Percentiles rank a stretch among this genome's conserved stretches.
These are phyloP conservation scores for Hycleus phaleratus DNA, from an alignment of 1,140 invertebrate genomes.

Conservation along the genomic window DNA sequence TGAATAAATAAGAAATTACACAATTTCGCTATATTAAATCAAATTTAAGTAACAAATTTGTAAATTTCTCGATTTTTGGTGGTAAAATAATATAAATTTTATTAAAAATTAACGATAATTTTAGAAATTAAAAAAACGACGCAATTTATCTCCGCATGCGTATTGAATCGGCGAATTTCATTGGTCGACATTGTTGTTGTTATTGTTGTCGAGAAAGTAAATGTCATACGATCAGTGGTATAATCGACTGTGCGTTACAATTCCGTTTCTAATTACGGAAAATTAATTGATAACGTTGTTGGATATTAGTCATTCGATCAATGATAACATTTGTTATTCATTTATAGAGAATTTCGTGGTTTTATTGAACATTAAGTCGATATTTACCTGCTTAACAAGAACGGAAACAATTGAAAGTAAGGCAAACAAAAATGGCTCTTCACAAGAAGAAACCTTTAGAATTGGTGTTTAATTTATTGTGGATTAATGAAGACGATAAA, in stretches of 20 bases:
- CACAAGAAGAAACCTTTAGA: constrained; percentile 33
- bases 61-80: too few species aligned
- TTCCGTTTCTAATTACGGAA: neutral
- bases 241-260: neutral
- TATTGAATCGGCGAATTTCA: neutral
- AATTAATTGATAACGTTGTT: neutral
- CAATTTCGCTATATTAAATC: too few species aligned
- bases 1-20: too few species aligned
- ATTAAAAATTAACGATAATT: too few species aligned
- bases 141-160: neutral
- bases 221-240: neutral
- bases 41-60: too few species aligned
- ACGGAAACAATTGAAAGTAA: too few species aligned
- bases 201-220: neutral
- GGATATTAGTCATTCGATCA: neutral
- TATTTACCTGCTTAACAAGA: too few species aligned
- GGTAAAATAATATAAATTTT: too few species aligned
- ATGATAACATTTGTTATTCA: neutral
- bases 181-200: neutral
- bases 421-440: neutral
- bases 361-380: neutral
- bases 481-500: constrained; percentile 38
- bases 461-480: constrained; percentile 39
- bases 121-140: neutral
- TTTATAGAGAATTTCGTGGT: neutral